Percentiles rank a stretch among this genome's conserved stretches.
Evolutionary conservation across 2,797 vertebrate genomes (phyloP).

Genomic region (Champsocephalus esox): DNA sequence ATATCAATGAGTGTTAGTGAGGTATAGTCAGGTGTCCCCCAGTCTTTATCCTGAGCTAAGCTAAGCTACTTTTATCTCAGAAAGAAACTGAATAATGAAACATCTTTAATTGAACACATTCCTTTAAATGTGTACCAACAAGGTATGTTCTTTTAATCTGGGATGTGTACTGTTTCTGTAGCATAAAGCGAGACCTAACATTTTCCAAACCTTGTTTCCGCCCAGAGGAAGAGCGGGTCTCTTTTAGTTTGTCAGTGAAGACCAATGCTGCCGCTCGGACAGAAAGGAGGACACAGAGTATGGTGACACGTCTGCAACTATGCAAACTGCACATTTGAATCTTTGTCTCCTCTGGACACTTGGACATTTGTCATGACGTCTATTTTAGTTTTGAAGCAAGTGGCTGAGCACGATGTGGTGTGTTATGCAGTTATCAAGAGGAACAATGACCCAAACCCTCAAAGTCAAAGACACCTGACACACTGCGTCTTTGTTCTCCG

Average conservation of each 20-base stretch:
- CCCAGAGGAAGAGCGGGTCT: constrained; percentile 2
- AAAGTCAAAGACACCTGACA: background rate
- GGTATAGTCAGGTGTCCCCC: no score
- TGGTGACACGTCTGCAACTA: constrained; percentile 31
- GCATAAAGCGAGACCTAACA: constrained; percentile 8
- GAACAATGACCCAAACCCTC: background rate
- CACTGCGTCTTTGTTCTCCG: background rate
- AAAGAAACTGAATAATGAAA: background rate
- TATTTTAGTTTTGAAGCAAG: constrained; percentile 6
- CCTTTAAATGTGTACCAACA: background rate
- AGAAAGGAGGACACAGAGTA: constrained; percentile 5
- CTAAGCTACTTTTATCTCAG: background rate
- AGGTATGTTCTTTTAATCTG: background rate
- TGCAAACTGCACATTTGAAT: constrained; percentile 24
- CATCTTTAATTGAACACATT: background rate
- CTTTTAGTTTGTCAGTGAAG: constrained; percentile 17
- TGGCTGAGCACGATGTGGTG: constrained; percentile 6
- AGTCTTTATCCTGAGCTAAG: background rate
- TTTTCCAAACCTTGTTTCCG: background rate
- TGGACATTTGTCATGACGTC: constrained; percentile 15
- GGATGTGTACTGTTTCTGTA: no score
- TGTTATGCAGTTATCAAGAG: background rate
- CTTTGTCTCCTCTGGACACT: constrained; percentile 3
- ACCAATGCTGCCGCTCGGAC: constrained; percentile 18
- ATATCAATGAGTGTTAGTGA: no score